These are phyloP conservation scores for Heliopora coerulea DNA, from an alignment of 92 coral and sea anemone species.

Conservation along the genomic window DNA sequence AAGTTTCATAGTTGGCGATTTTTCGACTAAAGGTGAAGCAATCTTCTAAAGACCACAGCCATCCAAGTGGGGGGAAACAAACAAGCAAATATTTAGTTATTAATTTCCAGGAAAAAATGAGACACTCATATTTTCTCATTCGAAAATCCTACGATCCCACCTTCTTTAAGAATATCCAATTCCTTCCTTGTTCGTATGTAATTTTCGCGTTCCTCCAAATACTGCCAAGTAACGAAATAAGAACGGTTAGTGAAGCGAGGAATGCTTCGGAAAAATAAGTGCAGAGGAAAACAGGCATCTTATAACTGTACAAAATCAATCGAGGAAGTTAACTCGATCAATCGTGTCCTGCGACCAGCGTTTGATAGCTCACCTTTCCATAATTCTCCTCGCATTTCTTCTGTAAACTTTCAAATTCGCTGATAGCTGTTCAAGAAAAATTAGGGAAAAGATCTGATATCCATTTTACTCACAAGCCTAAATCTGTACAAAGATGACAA, in stretches of 20 bases:
- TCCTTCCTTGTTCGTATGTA: constrained; percentile 80
- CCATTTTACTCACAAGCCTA: neutral
- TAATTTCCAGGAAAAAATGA: no score
- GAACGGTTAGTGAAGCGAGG: neutral
- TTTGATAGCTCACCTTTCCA: constrained; percentile 60
- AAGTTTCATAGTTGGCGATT: no score
- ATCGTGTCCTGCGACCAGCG: neutral
- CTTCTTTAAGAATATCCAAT: constrained; percentile 82
- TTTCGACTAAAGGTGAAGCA: no score
- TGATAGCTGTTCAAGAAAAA: constrained; percentile 56
- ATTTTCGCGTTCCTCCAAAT: constrained; percentile 71
- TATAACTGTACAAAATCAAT: no score
- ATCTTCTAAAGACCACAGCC: no score
- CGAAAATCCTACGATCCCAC: constrained; percentile 50
- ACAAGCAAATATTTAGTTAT: no score
- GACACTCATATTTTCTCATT: no score
- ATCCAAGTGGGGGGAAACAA: no score
- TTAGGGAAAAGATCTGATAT: neutral
- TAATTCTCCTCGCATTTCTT: constrained; percentile 75
- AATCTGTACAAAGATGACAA: no score
- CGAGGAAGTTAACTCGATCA: no score
- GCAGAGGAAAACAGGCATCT: neutral
- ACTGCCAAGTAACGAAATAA: constrained; percentile 39
- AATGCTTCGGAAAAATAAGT: neutral
- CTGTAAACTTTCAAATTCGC: constrained; percentile 81